Evolutionary conservation across 2,113 vertebrate species (phyloP).

Genomic region (Oceanites oceanicus): DNA sequence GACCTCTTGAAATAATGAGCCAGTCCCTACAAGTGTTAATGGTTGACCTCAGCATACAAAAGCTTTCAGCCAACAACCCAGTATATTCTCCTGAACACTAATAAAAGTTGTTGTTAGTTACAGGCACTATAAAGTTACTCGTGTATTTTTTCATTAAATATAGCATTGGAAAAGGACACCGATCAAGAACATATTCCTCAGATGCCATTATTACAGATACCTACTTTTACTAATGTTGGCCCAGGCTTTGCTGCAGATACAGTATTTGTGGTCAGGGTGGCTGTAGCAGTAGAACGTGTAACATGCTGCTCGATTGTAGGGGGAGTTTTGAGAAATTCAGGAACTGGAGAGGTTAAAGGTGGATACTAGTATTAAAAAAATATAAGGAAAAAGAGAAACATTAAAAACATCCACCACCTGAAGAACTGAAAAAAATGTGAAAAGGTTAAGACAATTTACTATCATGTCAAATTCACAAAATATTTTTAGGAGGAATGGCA

Average conservation of each 20-base stretch:
- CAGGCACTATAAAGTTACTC: background rate
- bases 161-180: background rate
- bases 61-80: background rate
- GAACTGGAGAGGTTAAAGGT: slow-evolving; percentile 73
- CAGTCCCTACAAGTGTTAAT: background rate
- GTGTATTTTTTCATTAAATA: background rate
- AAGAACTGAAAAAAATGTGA: background rate
- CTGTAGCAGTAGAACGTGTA: slow-evolving; percentile 59
- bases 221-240: slow-evolving; percentile 90
- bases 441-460: background rate
- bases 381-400: slow-evolving; percentile 57
- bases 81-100: background rate
- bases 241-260: slow-evolving; percentile 80
- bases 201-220: background rate
- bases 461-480: background rate
- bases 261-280: slow-evolving; percentile 64
- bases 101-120: background rate
- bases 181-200: background rate
- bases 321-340: slow-evolving; percentile 86
- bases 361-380: slow-evolving; percentile 78
- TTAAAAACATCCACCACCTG: slow-evolving; percentile 29
- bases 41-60: background rate
- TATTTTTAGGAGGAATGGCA: background rate
- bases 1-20: background rate
- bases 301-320: slow-evolving; percentile 63